Evolutionary conservation across 2,797 vertebrate species (phyloP).

Genomic region (Silurus aristotelis): DNA sequence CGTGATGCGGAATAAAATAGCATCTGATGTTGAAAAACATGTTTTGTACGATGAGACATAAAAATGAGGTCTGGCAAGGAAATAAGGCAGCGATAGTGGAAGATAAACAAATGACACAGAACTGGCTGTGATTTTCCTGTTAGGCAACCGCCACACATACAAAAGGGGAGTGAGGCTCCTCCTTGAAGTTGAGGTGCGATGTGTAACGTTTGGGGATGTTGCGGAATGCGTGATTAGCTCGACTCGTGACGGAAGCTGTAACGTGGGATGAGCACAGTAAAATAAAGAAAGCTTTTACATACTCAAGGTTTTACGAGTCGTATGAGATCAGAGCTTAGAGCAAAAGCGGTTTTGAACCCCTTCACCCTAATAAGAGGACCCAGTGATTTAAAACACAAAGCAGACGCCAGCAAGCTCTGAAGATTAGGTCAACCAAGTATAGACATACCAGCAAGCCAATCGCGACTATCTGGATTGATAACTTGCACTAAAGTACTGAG

Average conservation of each 20-base stretch:
- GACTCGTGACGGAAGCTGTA: neutral
- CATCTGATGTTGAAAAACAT: conserved; percentile 3
- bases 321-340: neutral
- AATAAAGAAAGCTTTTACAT: neutral
- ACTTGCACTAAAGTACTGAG: neutral
- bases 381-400: neutral
- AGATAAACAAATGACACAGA: conserved; percentile 45
- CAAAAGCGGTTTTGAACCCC: neutral
- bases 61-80: conserved; percentile 8
- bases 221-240: neutral
- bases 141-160: conserved; percentile 35
- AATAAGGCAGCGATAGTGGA: conserved; percentile 20
- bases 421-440: neutral
- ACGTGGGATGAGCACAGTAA: neutral
- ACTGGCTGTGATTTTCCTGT: conserved; percentile 37
- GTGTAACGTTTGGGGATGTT: neutral
- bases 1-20: neutral
- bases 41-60: conserved; percentile 20
- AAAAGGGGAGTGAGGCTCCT: neutral
- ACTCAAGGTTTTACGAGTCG: neutral
- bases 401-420: neutral
- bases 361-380: neutral
- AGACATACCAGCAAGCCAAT: neutral
- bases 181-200: too few relatives aligned
- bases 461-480: too few relatives aligned